phyloP scores from a whole-genome alignment of 1,140 invertebrate species.

The Cyphomyrmex costatus region DNA sequence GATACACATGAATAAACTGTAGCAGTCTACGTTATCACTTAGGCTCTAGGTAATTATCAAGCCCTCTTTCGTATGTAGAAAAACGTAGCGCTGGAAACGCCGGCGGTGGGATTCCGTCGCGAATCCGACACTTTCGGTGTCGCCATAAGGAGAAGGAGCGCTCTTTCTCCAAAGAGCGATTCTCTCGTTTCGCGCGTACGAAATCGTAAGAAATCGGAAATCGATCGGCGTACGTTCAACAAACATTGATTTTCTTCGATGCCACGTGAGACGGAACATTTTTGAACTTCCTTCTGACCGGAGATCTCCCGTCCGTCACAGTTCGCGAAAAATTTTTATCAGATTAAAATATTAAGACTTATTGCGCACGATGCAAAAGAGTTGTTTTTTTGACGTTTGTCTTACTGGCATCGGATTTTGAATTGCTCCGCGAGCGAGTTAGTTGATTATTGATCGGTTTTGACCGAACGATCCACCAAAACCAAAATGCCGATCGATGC shows the following conservation, averaged over 20 bases:
- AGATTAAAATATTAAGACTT: background rate
- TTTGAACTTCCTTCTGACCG: background rate
- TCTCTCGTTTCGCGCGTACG: background rate
- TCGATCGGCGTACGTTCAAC: background rate
- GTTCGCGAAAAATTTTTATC: background rate
- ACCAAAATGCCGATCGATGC: slow-evolving; percentile 58
- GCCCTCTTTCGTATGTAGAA: slow-evolving; percentile 71
- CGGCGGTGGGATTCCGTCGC: background rate
- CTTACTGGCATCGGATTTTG: background rate
- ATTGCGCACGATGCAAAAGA: background rate
- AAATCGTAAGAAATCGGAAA: background rate
- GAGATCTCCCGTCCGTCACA: background rate
- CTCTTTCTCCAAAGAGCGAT: background rate
- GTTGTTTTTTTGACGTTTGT: background rate
- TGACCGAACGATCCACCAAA: background rate
- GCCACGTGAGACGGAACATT: background rate
- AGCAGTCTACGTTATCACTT: slow-evolving; percentile 67
- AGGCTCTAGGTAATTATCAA: slow-evolving; percentile 72
- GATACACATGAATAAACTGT: slow-evolving; percentile 47
- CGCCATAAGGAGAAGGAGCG: slow-evolving; percentile 8
- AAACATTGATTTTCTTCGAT: background rate
- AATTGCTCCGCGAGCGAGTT: background rate
- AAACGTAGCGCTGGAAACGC: slow-evolving; percentile 65
- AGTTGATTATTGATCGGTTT: background rate
- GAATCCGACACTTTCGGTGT: slow-evolving; percentile 44